Evolutionary conservation across 92 coral and sea anemone species (phyloP), one percentile per base, ranked within the genome.

Genomic region (Palythoa caribaeorum): DNA sequence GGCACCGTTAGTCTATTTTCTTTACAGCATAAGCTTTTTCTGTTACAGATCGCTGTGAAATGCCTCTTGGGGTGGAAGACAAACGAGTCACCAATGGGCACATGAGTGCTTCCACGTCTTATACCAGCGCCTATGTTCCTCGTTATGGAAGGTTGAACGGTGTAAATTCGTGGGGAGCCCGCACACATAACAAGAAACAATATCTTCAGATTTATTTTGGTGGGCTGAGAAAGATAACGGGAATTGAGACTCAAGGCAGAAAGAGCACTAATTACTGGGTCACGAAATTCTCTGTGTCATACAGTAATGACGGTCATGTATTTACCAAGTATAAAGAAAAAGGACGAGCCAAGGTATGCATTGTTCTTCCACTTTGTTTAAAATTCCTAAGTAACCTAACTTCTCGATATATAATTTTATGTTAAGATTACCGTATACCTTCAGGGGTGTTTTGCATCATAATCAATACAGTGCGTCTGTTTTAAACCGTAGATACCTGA

Each of bases 161-260:
- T 66, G 52, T 81, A 2, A 38, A 81, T 15, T 65, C 75, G 19
- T 81, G 86, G 86, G 59, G 74, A 17, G 75, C 86, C 1, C 52
- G 37, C 6, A 81, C 76, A 21, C 65, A 39, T 13, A 81, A 81
- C 59, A 75, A 66, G 44, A 63, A 63, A 15, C 86, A 81, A 13
- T 81, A 81, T 50, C 74, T 81, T 6, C 86, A 81, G 37, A 14
- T 81, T 9, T 81, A 81, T 39, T 51, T 81, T 66, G 86, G 86
- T 0, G 75, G 86, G 47, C 48, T 47, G 5, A n/a, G 54, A 51
- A 66, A 19, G 47, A 81, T 81, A 48, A 81, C 73, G 21, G 86
- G 86, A 81, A 73, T 92, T n/a, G 92, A 88, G 3, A 88, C 90
- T 36, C 94, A 92, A 72, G 94, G 94, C 20, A 78, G 90, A 37